Base-by-base conservation (phyloP, 2,888 invertebrate species). In the Drosophila mimetica region DNA sequence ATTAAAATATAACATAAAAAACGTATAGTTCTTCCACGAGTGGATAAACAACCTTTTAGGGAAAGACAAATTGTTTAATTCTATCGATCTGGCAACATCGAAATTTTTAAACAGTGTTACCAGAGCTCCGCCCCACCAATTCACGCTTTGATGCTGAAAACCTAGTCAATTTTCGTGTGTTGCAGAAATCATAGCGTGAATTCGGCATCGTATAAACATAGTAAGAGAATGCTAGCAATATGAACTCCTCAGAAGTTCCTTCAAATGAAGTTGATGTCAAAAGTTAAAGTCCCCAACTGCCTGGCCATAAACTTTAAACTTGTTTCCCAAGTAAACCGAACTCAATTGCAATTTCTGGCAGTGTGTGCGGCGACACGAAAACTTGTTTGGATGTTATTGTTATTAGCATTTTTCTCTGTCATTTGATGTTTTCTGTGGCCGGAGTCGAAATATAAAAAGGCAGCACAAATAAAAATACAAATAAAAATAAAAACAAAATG, bases 361-460 rank as follows among this genome's bases (percentile, higher is more conserved):
- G 51, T 36, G 63, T 36, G 63, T 50, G 42, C 5, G 32, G 42
- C 25, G 9, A 25, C 44, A 46, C 11, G 25, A 50, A 65, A 81
- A 81, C 81, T 80, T 73, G 81, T 86, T 81, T 82, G 51, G 67
- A 65, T 71, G 63, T 86, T 84, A 70, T 84, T 83, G 80, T 77
- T 81, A 76, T 84, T 84, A 79, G 71, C 85, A 86, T 86, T 82
- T 81, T 86, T 86, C 72, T 83, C 83, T 64, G 84, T 83, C 84
- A 79, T 77, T 86, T 73, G 73, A 25, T 66, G 76, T 47, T 71
- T 39, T 67, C 53, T 53, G 63, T 54, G 66, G 75, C 44, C 69
- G 44, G 67, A 74, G 77, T 80, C 81, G 76, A 74, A 84, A 80
- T 77, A 71, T 14, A 59, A 51, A 64, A 65, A 32, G 7, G 25